Percentiles rank a stretch among this genome's conserved stretches.
Evolutionary conservation across 2,113 vertebrate genomes (phyloP).

Genomic region (Atherinomorus stipes): DNA sequence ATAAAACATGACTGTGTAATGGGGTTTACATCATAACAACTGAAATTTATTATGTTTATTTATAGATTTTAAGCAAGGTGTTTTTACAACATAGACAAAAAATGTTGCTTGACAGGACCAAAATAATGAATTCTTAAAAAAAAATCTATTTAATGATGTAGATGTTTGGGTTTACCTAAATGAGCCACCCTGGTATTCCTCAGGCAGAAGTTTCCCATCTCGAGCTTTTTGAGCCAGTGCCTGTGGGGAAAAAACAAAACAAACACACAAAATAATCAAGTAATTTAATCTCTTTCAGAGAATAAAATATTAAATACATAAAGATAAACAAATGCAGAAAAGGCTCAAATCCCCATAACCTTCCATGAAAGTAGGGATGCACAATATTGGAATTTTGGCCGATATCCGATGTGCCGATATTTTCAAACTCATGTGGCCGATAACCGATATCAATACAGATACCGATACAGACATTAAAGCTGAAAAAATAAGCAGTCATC

Average conservation of each 20-base stretch:
- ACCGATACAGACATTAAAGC: too few relatives aligned
- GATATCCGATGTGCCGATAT: too few relatives aligned
- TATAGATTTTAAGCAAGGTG: neutral
- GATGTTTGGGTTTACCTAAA: slow-evolving; percentile 88
- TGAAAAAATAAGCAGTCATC: too few relatives aligned
- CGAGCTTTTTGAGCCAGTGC: slow-evolving; percentile 92
- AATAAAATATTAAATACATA: neutral
- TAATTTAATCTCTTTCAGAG: neutral
- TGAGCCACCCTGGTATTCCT: slow-evolving; percentile 97
- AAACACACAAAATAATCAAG: too few relatives aligned
- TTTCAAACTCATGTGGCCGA: too few relatives aligned
- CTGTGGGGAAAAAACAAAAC: slow-evolving; percentile 66
- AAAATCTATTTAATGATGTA: too few relatives aligned
- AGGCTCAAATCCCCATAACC: too few relatives aligned
- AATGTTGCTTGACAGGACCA: neutral
- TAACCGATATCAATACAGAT: too few relatives aligned
- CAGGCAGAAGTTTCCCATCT: slow-evolving; percentile 94
- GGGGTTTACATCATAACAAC: slow-evolving; percentile 13
- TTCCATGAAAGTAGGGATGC: too few relatives aligned
- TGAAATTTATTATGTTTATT: slow-evolving; percentile 36
- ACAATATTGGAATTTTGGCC: too few relatives aligned
- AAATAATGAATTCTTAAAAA: neutral
- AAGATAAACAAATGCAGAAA: neutral
- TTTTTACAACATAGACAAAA: neutral
- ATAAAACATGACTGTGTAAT: slow-evolving; percentile 47